Conservation (phyloP, 2,888 invertebrate genomes). For the Oxycera nigricornis region DNA sequence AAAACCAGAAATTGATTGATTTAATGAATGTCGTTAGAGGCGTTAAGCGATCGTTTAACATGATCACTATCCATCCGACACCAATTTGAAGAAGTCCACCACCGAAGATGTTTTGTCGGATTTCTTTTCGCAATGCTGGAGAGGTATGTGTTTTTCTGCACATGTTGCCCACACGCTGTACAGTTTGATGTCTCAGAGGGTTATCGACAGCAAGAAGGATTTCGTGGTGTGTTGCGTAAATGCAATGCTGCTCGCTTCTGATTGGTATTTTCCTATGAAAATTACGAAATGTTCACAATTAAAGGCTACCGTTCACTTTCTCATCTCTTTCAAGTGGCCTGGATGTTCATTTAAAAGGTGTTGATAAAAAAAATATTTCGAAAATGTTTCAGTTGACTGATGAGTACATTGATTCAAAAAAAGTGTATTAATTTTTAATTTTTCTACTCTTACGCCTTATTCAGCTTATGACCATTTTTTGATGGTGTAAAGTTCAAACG, state of each 20-base stretch:
- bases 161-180: background rate
- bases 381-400: no score
- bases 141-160: background rate
- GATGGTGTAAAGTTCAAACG: no score
- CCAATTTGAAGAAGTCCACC: background rate
- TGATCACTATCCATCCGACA: background rate
- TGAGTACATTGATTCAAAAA: no score
- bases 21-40: conserved; percentile 22
- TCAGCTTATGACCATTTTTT: no score
- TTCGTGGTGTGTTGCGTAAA: background rate
- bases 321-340: background rate
- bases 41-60: background rate
- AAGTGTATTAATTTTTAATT: no score
- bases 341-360: background rate
- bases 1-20: background rate
- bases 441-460: no score
- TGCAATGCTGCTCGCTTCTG: background rate
- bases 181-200: no score
- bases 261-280: background rate
- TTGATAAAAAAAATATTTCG: no score
- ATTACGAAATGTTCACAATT: background rate
- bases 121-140: background rate
- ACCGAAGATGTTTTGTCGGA: background rate
- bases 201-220: background rate
- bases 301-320: background rate